Evolutionary conservation across 2,113 vertebrate genomes (phyloP), one percentile per base, ranked within the genome.

Genomic region (Rhombomys opimus): DNA sequence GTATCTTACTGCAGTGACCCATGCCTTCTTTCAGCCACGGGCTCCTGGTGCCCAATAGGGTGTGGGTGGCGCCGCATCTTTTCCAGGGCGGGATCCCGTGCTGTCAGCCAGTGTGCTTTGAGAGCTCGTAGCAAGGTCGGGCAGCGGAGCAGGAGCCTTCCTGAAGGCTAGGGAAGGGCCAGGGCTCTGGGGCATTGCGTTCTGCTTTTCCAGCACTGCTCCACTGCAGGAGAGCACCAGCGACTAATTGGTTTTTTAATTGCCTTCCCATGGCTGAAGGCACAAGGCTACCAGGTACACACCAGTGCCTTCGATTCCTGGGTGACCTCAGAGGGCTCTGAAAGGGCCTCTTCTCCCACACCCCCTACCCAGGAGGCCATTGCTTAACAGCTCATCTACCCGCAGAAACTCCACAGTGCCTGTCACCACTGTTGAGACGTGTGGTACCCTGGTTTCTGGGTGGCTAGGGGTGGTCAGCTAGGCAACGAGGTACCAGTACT

Each of bases 331-430:
- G 2, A 27, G 30, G 5, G n/a, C 81, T 90, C 46, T 38, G 2
- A 87, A 88, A 88, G 63, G 15, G 38, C 50, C 8, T 52, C 57
- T 32, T 80, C 41, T 80, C 30, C 13, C 32, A 38, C 57, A 84
- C 57, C 3, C 1, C 0, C 10, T 7, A 46, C 10, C 14, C 15
- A 0, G n/a, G 54, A n/a, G 17, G 7, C 25, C 15, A 13, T 25
- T 73, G 27, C 32, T 61, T 25, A 50, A 46, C 2, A 5, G 23
- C 65, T 57, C n/a, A 10, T n/a, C 52, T 7, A 5, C 61, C 14
- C 15, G 50, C 57, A 11, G 73, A 82, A 46, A 20, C 35, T 46
- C 9, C 22, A 5, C 3, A 18, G 23, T 15, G 7, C 57, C 15
- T 67, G 15, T 82, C 6, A 10, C 2, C n/a, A 73, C 0, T n/a